Base-by-base conservation (phyloP, 2,797 vertebrate species). In the Remorina albescens region DNA sequence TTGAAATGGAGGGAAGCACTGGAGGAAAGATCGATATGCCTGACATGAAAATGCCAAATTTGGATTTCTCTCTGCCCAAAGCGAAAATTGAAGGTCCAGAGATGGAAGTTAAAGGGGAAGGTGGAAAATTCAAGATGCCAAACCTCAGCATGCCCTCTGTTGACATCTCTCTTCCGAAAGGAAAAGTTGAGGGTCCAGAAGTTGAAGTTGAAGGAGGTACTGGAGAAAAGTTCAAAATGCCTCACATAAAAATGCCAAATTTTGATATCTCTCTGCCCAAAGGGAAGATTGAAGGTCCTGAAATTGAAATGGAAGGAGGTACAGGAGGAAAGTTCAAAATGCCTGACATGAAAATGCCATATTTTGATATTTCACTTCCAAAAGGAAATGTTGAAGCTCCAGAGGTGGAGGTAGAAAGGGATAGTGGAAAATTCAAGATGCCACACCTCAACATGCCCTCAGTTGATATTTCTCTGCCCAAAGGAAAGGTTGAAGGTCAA, bases 161-260 rank as follows among this genome's bases (percentile, higher is more conserved):
- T 65, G 87, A 89, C 59, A 78, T 89, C 78, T 85, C 75, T 46
- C 59, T 88, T 8, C 88, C 91, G 6, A 92, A 89, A 84, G 74
- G 78, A 8, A 59, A 88, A n/a, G 34, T 81, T 46, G 56, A 78
- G 67, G 50, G 66, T 13, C 65, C 64, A 2, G 65, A 83, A 8
- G 54, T 55, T 1, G 72, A 82, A 1, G 19, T 60, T 28, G 74
- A 39, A 53, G 74, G 47, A 0, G 64, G 71, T 0, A n/a, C 19
- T 8, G 44, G n/a, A n/a, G 59, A 37, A 10, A 94, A 94, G 57
- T 75, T 82, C 36, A 74, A 74, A 41, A 74, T n/a, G n/a, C n/a
- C n/a, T n/a, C n/a, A n/a, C n/a, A n/a, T n/a, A n/a, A n/a, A n/a
- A n/a, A n/a, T 69, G 37, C 51, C 88, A 0, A 53, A 71, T 0